Conservation (phyloP, 1,140 invertebrate genomes). For the Eulimnadia texana region DNA sequence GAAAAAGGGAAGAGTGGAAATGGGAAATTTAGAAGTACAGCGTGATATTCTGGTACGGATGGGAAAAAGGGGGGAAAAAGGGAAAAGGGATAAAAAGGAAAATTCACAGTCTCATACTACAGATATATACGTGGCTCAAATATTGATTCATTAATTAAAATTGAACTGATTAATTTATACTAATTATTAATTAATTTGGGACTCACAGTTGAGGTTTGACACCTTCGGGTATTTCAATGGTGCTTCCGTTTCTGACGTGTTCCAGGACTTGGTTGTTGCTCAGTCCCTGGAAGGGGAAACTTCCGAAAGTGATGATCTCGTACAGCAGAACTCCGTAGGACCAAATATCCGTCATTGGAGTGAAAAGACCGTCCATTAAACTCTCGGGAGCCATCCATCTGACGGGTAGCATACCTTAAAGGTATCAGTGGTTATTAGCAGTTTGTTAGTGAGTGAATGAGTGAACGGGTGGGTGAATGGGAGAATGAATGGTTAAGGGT, state of each 20-base stretch:
- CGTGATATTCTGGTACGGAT: too few species aligned
- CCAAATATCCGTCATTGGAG: constrained; percentile 70
- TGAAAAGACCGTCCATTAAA: constrained; percentile 62
- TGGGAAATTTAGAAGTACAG: neutral
- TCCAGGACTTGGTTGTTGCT: constrained; percentile 71
- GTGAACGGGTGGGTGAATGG: too few species aligned
- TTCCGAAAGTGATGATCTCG: constrained; percentile 74
- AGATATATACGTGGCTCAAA: too few species aligned
- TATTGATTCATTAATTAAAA: too few species aligned
- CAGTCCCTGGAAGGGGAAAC: constrained; percentile 71
- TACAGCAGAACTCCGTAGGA: constrained; percentile 68
- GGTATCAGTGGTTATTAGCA: neutral
- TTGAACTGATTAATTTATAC: too few species aligned
- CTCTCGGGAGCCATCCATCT: constrained; percentile 87
- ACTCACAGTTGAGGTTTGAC: constrained; percentile 64
- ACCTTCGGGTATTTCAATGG: constrained; percentile 50
- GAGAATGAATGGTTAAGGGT: constrained; percentile 2
- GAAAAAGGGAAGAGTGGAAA: too few species aligned
- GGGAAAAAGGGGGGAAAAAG: too few species aligned
- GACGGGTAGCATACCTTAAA: constrained; percentile 61
- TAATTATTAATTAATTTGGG: constrained; percentile 12
- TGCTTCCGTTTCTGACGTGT: constrained; percentile 56
- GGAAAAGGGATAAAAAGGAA: too few species aligned
- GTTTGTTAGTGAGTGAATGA: too few species aligned
- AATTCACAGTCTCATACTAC: too few species aligned